Evolutionary conservation across 2,888 invertebrate genomes (phyloP).

Genomic region (Limenitis camilla): DNA sequence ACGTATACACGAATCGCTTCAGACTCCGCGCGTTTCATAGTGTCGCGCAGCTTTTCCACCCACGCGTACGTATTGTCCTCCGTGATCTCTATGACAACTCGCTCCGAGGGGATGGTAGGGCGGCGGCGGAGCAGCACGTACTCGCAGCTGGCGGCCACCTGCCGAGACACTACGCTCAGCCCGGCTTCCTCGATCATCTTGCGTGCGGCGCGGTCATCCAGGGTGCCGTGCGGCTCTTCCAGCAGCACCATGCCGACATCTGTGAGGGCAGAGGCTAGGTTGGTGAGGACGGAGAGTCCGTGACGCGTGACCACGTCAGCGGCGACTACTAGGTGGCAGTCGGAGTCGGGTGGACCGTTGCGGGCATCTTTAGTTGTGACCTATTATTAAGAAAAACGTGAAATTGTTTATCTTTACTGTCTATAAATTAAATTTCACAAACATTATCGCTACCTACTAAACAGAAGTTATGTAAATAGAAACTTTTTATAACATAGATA

Average conservation of each 20-base stretch:
- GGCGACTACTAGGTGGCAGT: slow-evolving; percentile 80
- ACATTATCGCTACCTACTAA: too few relatives aligned
- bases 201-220: slow-evolving; percentile 48
- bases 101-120: slow-evolving; percentile 47
- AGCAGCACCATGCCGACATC: slow-evolving; percentile 82
- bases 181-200: slow-evolving; percentile 43
- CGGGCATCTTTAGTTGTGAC: slow-evolving; percentile 73
- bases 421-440: neutral
- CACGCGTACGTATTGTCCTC: slow-evolving; percentile 81
- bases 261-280: slow-evolving; percentile 77
- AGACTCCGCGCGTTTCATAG: slow-evolving; percentile 78
- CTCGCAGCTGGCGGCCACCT: slow-evolving; percentile 75
- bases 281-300: slow-evolving; percentile 65
- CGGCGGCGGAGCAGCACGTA: slow-evolving; percentile 81
- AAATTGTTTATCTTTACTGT: neutral
- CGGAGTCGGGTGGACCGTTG: slow-evolving; percentile 76
- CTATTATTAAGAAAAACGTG: slow-evolving; percentile 21
- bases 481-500: too few relatives aligned
- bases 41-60: slow-evolving; percentile 86
- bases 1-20: slow-evolving; percentile 78
- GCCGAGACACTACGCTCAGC: slow-evolving; percentile 42
- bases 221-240: slow-evolving; percentile 76
- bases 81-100: slow-evolving; percentile 77
- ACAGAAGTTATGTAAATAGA: too few relatives aligned
- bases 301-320: slow-evolving; percentile 78